Conservation (phyloP, 2,888 invertebrate species). For the Hypomecis atomaria region DNA sequence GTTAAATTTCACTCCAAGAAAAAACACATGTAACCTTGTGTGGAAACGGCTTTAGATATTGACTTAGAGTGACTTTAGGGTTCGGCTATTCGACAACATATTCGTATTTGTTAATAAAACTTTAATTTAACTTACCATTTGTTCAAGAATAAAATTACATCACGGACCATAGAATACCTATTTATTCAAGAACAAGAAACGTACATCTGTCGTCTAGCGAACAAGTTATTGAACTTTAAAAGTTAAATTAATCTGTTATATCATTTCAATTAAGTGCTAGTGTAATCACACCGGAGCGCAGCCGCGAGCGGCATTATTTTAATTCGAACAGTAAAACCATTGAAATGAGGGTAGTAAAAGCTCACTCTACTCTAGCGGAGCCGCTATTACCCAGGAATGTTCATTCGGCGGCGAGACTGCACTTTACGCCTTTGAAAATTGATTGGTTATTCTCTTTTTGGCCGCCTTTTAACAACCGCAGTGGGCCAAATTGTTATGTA, state of each 20-base stretch:
- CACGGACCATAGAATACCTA: no score
- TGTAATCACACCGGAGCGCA: slow-evolving; percentile 12
- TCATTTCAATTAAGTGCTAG: slow-evolving; percentile 17
- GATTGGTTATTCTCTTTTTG: slow-evolving; percentile 67
- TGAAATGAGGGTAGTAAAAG: slow-evolving; percentile 42
- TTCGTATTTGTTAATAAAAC: no score
- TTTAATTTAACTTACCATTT: no score
- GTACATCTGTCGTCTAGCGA: not conserved
- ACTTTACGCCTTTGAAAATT: slow-evolving; percentile 72
- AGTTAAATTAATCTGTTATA: slow-evolving; percentile 10
- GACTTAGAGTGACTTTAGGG: no score
- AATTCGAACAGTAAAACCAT: slow-evolving; percentile 25
- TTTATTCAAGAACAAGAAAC: no score
- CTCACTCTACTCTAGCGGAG: slow-evolving; percentile 47
- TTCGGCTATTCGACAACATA: no score
- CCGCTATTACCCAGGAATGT: slow-evolving; percentile 65
- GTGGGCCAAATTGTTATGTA: slow-evolving; percentile 60
- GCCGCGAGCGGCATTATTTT: slow-evolving; percentile 9
- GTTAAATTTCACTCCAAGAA: slow-evolving; percentile 68
- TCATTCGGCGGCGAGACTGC: slow-evolving; percentile 61
- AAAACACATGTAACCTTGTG: slow-evolving; percentile 49
- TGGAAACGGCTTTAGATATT: slow-evolving; percentile 51
- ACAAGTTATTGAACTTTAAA: slow-evolving; percentile 9
- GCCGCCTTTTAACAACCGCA: slow-evolving; percentile 63
- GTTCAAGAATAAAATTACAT: no score